Base-by-base conservation (phyloP, 2,797 vertebrate species). In the Phylloscopus collybita region DNA sequence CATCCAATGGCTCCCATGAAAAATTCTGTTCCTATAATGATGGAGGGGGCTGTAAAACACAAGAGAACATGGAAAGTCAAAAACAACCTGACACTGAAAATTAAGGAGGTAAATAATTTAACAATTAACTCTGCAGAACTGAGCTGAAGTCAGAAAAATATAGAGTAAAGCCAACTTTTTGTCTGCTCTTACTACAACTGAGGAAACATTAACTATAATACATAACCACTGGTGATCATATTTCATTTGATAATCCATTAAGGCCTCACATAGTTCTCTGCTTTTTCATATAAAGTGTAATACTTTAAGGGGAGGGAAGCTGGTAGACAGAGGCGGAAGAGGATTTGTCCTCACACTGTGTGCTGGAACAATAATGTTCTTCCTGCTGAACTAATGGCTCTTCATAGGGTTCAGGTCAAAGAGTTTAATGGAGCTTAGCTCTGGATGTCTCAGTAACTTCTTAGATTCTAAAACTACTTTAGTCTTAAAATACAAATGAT, bases 381-480 rank as follows among this genome's bases (percentile, higher is more conserved):
- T 93, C 92, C 95, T 91, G 92, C 92, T 97, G 95, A 96, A 95
- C 84, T 96, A 95, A 95, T 96, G 81, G 65, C 84, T 95, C 57
- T 74, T 96, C 88, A 76, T 72, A 96, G 88, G 92, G 93, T 95
- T 96, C 94, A 89, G 92, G 95, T 95, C 93, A 95, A 96, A 95
- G 86, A 74, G 88, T 94, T 95, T 96, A 96, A 96, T 96, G 96
- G 92, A 92, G 81, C 93, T 96, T 96, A 97, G 64, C 95, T 96
- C 88, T 95, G 47, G 85, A 96, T 94, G 76, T 95, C 90, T 96
- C 89, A 88, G 92, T 95, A 96, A 95, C 87, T 94, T 94, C 91
- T 86, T 70, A 92, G 88, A 93, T 88, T 93, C 80, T 95, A 64
- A 93, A 96, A 93, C 92, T 90, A 65, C 76, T 93, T 90, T 75